Percentiles rank a stretch among this genome's conserved stretches.
Evolutionary conservation across 2,113 vertebrate species (phyloP).

Genomic region (Myotis lucifugus): DNA sequence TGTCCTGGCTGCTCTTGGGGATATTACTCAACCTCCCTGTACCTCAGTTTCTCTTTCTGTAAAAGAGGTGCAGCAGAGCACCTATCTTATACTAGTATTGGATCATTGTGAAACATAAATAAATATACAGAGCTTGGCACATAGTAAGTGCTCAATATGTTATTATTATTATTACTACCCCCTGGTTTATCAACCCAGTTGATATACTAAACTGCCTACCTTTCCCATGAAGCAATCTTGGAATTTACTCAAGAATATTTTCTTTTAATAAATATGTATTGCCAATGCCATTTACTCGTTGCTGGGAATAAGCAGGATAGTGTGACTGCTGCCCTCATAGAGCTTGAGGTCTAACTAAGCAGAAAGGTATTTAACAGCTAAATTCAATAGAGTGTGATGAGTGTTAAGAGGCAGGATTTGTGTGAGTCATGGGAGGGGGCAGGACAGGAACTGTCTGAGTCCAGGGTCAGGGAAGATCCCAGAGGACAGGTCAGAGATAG

Average conservation of each 20-base stretch:
- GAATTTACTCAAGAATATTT: background rate
- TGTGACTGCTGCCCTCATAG: background rate
- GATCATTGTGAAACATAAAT: background rate
- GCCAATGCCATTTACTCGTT: background rate
- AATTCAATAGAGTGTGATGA: background rate
- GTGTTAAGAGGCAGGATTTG: background rate
- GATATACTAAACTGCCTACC: background rate
- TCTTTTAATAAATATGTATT: background rate
- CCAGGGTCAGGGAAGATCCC: background rate
- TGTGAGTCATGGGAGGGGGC: background rate
- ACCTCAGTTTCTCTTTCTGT: background rate
- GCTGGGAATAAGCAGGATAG: background rate
- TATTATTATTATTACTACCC: background rate
- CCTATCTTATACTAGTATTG: background rate
- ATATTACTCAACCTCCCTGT: background rate
- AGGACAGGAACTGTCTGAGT: background rate
- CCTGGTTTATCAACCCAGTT: background rate
- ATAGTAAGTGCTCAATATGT: background rate
- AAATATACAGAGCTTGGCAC: background rate
- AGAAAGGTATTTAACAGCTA: background rate
- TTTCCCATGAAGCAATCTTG: background rate
- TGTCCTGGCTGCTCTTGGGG: accelerated
- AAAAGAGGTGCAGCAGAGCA: background rate
- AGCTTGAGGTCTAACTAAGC: background rate
- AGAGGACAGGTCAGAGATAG: background rate